phyloP scores from a whole-genome alignment of 2,888 invertebrate genomes.

The Lasioglossum calceatum region DNA sequence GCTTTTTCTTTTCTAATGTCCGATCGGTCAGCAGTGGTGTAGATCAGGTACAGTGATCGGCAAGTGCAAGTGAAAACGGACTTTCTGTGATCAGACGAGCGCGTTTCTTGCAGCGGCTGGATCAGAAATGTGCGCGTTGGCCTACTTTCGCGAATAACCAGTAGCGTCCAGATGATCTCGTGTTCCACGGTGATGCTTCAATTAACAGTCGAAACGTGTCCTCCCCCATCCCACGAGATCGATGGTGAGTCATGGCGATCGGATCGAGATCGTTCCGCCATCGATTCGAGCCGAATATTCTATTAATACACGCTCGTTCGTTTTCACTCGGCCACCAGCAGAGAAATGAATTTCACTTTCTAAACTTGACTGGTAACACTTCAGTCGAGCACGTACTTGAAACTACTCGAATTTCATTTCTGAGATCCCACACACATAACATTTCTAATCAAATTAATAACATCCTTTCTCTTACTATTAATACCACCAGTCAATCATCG shows the following conservation, averaged over 20 bases:
- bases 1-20: background rate
- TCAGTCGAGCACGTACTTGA: background rate
- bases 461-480: background rate
- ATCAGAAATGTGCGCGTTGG: constrained; percentile 59
- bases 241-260: constrained; percentile 28
- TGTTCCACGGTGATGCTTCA: constrained; percentile 25
- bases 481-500: too few relatives aligned
- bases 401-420: background rate
- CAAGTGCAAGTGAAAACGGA: constrained; percentile 63
- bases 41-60: background rate
- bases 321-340: constrained; percentile 3
- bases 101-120: constrained; percentile 50
- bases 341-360: background rate
- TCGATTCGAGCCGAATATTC: background rate
- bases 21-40: background rate
- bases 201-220: constrained; percentile 25
- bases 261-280: constrained; percentile 19
- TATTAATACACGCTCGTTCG: background rate
- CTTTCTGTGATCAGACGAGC: constrained; percentile 58
- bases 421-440: background rate
- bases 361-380: background rate
- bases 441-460: background rate
- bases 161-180: constrained; percentile 27
- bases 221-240: constrained; percentile 23
- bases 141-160: constrained; percentile 63